Evolutionary conservation across 2,888 invertebrate species (phyloP).

Genomic region (Chorisops tibialis): DNA sequence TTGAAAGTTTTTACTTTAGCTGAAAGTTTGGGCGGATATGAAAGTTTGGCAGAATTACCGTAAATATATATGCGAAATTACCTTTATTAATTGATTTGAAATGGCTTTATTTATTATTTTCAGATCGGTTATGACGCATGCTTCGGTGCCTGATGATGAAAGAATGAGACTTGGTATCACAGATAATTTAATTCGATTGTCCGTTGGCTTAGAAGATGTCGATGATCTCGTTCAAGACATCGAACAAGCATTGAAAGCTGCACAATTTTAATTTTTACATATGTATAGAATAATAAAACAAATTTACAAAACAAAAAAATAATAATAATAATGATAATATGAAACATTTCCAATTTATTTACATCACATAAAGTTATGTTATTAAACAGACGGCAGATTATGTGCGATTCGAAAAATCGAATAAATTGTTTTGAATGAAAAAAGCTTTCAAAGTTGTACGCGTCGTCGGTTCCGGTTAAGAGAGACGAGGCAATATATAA

Average conservation of each 20-base stretch:
- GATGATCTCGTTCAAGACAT: conserved; percentile 84
- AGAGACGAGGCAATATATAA: no score
- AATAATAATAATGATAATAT: no score
- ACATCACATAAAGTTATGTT: no score
- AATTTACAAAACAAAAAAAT: no score
- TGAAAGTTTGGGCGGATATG: conserved; percentile 93
- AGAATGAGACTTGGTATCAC: conserved; percentile 73
- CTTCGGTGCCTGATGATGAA: conserved; percentile 77
- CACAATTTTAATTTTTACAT: conserved; percentile 35
- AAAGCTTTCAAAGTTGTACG: no score
- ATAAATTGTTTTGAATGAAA: no score
- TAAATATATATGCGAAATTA: conserved; percentile 55
- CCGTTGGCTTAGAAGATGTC: conserved; percentile 84
- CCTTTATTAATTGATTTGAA: background rate
- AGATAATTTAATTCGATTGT: conserved; percentile 79
- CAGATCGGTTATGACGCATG: conserved; percentile 91
- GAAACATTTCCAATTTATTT: no score
- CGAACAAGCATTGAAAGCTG: conserved; percentile 68
- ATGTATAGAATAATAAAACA: background rate
- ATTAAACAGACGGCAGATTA: no score
- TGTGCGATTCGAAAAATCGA: no score
- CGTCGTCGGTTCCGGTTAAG: no score
- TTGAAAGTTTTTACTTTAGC: conserved; percentile 82
- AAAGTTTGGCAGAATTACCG: conserved; percentile 93
- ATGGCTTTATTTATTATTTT: background rate